Evolutionary conservation across 1,140 invertebrate genomes (phyloP).

Genomic region (Bombus cullumanus): DNA sequence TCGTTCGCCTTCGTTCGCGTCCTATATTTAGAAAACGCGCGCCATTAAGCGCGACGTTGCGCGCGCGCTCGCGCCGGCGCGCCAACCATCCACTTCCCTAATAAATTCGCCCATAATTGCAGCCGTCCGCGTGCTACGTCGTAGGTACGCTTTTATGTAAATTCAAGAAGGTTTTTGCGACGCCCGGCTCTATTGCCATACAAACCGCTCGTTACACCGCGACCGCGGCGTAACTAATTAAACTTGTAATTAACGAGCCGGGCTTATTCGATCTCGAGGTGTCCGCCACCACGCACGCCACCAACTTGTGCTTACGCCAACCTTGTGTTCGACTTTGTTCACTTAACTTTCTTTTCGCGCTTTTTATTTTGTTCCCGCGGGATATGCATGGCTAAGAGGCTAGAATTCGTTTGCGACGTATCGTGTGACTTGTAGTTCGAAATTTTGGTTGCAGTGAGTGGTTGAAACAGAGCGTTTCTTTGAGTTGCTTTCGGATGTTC

Average conservation of each 20-base stretch:
- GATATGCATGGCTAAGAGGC: neutral
- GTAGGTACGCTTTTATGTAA: slow-evolving; percentile 42
- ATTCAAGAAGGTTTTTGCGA: slow-evolving; percentile 13
- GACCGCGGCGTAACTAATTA: slow-evolving; percentile 40
- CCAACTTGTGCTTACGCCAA: neutral
- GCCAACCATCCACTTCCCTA: slow-evolving; percentile 38
- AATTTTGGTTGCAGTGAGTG: too few relatives aligned
- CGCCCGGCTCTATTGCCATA: neutral
- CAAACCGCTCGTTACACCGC: slow-evolving; percentile 22
- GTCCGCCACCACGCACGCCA: neutral
- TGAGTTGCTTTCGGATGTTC: neutral
- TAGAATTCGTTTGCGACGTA: neutral
- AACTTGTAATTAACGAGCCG: slow-evolving; percentile 24
- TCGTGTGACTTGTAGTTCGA: too few relatives aligned
- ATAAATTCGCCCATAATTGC: slow-evolving; percentile 51
- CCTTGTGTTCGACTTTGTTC: neutral
- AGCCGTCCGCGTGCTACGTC: neutral
- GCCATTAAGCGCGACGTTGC: slow-evolving; percentile 23
- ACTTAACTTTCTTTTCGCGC: neutral
- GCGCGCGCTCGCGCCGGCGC: neutral
- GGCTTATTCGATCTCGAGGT: neutral
- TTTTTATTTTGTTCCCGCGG: neutral
- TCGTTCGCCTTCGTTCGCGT: slow-evolving; percentile 33
- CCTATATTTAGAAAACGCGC: slow-evolving; percentile 62
- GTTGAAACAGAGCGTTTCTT: neutral